phyloP scores from a whole-genome alignment of 2,113 vertebrate genomes.

The Saccopteryx leptura region DNA sequence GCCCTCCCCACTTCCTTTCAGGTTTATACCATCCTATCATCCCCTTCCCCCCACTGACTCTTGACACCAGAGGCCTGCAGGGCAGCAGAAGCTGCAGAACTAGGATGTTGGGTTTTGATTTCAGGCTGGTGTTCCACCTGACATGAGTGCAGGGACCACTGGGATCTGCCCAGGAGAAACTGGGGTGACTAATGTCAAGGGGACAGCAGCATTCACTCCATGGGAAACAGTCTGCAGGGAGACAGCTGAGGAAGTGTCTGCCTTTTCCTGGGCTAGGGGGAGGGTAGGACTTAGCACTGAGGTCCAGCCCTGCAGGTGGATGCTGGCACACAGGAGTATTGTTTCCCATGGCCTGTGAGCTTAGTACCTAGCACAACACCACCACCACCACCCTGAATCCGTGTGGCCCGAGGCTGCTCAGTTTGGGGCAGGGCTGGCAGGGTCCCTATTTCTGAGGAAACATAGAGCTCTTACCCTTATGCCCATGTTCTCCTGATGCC shows the following conservation, averaged over 20 bases:
- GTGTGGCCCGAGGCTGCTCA: background rate
- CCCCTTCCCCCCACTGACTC: background rate
- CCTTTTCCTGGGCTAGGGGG: background rate
- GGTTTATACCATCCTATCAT: too few species aligned
- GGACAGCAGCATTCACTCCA: fast-evolving
- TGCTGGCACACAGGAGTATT: background rate
- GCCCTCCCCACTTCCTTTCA: too few species aligned
- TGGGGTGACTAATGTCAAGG: fast-evolving
- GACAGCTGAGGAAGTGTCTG: background rate
- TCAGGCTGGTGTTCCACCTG: background rate
- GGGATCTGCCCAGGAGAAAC: background rate
- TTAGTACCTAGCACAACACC: background rate
- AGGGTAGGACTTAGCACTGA: too few species aligned
- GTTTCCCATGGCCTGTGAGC: background rate
- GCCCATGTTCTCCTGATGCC: background rate
- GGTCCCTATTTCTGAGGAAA: background rate
- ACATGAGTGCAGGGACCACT: background rate
- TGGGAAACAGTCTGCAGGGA: background rate
- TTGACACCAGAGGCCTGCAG: background rate
- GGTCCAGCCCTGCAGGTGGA: too few species aligned
- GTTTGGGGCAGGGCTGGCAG: background rate
- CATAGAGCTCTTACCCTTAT: background rate
- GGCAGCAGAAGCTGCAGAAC: background rate
- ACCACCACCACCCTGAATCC: too few species aligned
- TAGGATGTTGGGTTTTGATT: background rate